phyloP scores from a whole-genome alignment of 1,140 invertebrate genomes.

The Varroa destructor region DNA sequence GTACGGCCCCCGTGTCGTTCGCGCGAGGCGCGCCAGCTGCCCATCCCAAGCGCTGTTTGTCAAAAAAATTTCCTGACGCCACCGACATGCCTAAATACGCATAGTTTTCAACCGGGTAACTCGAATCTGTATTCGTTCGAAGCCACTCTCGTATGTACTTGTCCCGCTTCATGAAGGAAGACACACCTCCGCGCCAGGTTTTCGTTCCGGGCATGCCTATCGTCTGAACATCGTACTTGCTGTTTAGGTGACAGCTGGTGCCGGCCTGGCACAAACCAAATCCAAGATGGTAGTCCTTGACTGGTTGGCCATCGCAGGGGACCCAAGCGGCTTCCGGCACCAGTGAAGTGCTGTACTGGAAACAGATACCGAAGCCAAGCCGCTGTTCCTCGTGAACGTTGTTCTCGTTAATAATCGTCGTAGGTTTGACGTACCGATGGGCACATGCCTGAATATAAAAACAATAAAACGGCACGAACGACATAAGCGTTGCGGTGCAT shows the following conservation, averaged over 20 bases:
- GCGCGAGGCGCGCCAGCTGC: slow-evolving; percentile 71
- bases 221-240: slow-evolving; percentile 55
- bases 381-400: not conserved
- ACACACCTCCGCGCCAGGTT: slow-evolving; percentile 75
- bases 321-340: not conserved
- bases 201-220: slow-evolving; percentile 72
- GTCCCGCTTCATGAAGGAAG: slow-evolving; percentile 52
- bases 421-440: not conserved
- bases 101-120: slow-evolving; percentile 67
- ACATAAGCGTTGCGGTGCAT: too few relatives aligned
- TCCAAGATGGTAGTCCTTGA: slow-evolving; percentile 22
- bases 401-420: not conserved
- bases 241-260: slow-evolving; percentile 50
- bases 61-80: slow-evolving; percentile 56
- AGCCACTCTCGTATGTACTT: slow-evolving; percentile 37
- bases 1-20: slow-evolving; percentile 53
- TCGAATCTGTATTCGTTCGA: slow-evolving; percentile 49
- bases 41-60: slow-evolving; percentile 48
- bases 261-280: slow-evolving; percentile 77
- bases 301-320: not conserved
- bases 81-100: slow-evolving; percentile 85
- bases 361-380: slow-evolving; percentile 5
- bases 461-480: too few relatives aligned
- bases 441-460: slow-evolving; percentile 11
- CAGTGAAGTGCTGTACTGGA: not conserved